A percentile compares a stretch with the other conserved stretches of the same genome.
Evolutionary conservation across 2,113 vertebrate genomes (phyloP).

Genomic region (Caloenas nicobarica): DNA sequence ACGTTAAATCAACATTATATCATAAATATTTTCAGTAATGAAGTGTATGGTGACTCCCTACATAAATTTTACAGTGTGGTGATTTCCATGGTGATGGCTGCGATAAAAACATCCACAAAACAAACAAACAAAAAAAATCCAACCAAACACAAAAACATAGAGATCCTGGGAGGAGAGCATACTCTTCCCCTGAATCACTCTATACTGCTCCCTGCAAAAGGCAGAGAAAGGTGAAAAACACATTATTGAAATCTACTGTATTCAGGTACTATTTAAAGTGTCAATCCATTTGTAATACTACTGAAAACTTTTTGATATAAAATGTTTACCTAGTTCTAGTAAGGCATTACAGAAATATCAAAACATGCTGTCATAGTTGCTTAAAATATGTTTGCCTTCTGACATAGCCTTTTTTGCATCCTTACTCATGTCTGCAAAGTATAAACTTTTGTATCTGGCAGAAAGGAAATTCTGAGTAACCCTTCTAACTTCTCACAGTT

Average conservation of each 20-base stretch:
- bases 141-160: neutral
- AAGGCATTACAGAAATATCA: neutral
- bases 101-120: fast-evolving
- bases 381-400: neutral
- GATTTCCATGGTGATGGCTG: neutral
- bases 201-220: neutral
- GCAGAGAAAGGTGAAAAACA: neutral
- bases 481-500: neutral
- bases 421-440: neutral
- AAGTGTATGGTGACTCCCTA: neutral
- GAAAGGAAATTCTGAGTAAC: neutral
- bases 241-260: neutral
- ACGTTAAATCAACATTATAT: neutral
- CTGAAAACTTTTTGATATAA: neutral
- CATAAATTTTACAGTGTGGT: neutral
- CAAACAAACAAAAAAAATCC: too few relatives aligned
- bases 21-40: neutral
- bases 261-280: neutral
- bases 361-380: neutral
- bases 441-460: neutral
- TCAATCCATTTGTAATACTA: neutral
- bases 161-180: neutral
- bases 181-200: neutral
- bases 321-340: neutral
- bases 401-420: neutral